These are phyloP conservation scores for Stigmatopora argus DNA, from an alignment of 2,113 vertebrate genomes.

Conservation along the genomic window DNA sequence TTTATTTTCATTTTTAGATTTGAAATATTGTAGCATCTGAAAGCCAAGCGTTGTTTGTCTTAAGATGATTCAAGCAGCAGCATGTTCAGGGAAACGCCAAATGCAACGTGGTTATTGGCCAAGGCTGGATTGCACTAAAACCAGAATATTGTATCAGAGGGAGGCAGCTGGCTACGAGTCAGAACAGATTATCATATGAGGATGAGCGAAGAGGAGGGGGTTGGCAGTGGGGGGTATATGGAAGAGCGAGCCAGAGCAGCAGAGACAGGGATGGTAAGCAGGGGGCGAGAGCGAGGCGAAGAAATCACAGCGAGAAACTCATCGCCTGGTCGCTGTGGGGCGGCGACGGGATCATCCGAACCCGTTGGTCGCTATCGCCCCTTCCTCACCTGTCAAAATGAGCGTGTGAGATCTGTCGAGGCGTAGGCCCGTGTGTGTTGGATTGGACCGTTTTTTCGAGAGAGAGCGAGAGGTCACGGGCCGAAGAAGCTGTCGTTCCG, in stretches of 20 bases:
- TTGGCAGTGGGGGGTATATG: constrained; percentile 7
- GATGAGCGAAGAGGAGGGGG: constrained; percentile 57
- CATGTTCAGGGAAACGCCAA: constrained; percentile 69
- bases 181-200: constrained; percentile 76
- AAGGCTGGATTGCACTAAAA: constrained; percentile 72
- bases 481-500: constrained; percentile 49
- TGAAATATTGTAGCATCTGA: constrained; percentile 39
- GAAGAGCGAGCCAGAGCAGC: constrained; percentile 11
- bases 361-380: constrained; percentile 51
- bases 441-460: constrained; percentile 32
- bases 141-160: constrained; percentile 75
- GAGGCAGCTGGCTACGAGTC: constrained; percentile 74
- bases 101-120: constrained; percentile 64
- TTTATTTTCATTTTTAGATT: constrained; percentile 28
- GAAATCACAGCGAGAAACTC: constrained; percentile 51
- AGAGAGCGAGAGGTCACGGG: constrained; percentile 44
- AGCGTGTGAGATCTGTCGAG: constrained; percentile 27
- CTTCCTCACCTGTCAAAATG: constrained; percentile 57
- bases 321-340: constrained; percentile 55
- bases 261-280: constrained; percentile 45
- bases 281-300: constrained; percentile 42
- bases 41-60: constrained; percentile 51
- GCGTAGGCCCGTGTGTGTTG: background rate
- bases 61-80: constrained; percentile 47
- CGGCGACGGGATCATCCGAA: constrained; percentile 55